These are phyloP conservation scores for Drosophila setosimentum DNA, from an alignment of 2,888 invertebrate species.

Conservation along the genomic window DNA sequence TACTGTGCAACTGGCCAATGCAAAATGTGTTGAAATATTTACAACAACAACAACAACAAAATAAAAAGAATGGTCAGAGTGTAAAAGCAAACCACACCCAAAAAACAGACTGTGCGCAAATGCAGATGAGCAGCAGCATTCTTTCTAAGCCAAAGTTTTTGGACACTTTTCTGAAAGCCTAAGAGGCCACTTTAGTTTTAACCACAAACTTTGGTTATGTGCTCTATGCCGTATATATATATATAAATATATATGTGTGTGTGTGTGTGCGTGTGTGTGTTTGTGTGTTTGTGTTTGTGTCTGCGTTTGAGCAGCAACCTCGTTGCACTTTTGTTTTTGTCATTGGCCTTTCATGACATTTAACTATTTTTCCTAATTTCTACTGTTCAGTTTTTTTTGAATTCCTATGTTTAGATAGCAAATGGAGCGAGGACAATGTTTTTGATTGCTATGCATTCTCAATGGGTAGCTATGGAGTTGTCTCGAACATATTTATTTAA, in stretches of 20 bases:
- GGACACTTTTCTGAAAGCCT: constrained; percentile 77
- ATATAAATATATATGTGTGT: not conserved
- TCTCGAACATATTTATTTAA: constrained; percentile 48
- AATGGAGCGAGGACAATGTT: constrained; percentile 48
- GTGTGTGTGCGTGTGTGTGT: constrained; percentile 5
- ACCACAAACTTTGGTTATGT: constrained; percentile 67
- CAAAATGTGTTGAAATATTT: constrained; percentile 78
- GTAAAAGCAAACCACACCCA: constrained; percentile 29
- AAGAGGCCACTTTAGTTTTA: constrained; percentile 78
- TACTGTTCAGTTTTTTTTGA: constrained; percentile 7
- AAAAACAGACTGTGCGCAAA: constrained; percentile 40
- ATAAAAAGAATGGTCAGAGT: constrained; percentile 26
- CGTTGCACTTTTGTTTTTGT: constrained; percentile 73
- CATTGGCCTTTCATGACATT: constrained; percentile 78
- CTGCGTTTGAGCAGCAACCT: constrained; percentile 49
- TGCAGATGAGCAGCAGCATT: constrained; percentile 66
- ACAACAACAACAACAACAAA: no score
- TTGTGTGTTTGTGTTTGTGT: constrained; percentile 2
- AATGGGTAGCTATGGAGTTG: constrained; percentile 33
- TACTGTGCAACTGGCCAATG: constrained; percentile 45
- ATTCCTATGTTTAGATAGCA: constrained; percentile 18
- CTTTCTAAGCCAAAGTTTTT: constrained; percentile 68
- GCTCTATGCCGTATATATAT: constrained; percentile 19
- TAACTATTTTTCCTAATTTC: constrained; percentile 55
- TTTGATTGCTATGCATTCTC: constrained; percentile 61